Base-by-base conservation (phyloP, 2,888 invertebrate genomes). In the Pseudococcus viburni region DNA sequence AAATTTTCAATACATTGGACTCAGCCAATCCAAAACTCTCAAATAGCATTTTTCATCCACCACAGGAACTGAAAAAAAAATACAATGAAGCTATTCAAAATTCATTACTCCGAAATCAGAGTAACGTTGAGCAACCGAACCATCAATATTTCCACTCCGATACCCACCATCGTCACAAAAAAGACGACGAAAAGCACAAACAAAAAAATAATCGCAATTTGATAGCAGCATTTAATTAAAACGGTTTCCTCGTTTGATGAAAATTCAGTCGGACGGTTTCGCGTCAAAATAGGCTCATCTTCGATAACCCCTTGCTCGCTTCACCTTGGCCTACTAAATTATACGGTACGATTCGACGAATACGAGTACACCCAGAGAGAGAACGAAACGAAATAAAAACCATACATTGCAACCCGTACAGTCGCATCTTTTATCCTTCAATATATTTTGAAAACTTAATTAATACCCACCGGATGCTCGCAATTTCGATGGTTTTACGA, bases 361-460 rank as follows among this genome's bases (percentile, higher is more conserved):
- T 33, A 73, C 26, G 68, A 42, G n/a, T 26, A 42, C 22, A n/a
- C 46, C n/a, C 73, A 22, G 73, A 42, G 42, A 26, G 68, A 73
- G n/a, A 73, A 12, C 68, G 68, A 33, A 11, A 12, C 2, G 15
- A 80, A 42, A 80, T 19, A 80, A 80, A 80, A 42, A 42, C 42
- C 80, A 80, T 80, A 80, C 42, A 42, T 80, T 9, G 19, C 42
- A 3, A 22, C n/a, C 42, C 42, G 9, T 80, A 42, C 80, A 39
- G n/a, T 80, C 80, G 42, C 80, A 26, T 80, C 80, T 42, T 80
- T 42, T n/a, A 42, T 80, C 80, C 42, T 42, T 80, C 17, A 80
- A 80, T 80, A 80, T 42, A 80, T 80, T 80, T 80, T 42, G 80
- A 80, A 42, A 80, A 42, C 80, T 80, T 80, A 80, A 80, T 80